Percentiles rank a stretch among this genome's conserved stretches.
phyloP scores from a whole-genome alignment of 2,888 invertebrate genomes.

The Mesorhabditis belari region DNA sequence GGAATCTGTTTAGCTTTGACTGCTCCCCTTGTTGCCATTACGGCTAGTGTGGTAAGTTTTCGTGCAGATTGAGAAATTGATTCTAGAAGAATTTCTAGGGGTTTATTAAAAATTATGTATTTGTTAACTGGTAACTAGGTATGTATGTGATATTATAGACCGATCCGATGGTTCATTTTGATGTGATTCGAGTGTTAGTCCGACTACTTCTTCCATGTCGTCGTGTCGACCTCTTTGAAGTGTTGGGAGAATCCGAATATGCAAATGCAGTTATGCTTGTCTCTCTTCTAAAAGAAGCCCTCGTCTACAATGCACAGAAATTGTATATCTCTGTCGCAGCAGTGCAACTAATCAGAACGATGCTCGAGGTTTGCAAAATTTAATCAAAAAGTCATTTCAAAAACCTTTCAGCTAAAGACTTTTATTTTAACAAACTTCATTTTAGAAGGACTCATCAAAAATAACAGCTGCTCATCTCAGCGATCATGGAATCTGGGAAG shows the following conservation, averaged over 20 bases:
- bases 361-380: background rate
- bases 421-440: background rate
- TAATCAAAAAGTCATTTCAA: background rate
- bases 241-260: background rate
- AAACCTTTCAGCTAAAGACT: no score
- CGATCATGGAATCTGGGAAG: background rate
- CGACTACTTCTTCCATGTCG: background rate
- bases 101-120: no score
- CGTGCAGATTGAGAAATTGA: no score
- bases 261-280: background rate
- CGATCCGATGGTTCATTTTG: background rate
- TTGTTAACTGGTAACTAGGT: no score
- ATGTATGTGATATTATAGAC: no score
- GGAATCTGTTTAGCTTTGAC: background rate
- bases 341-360: background rate
- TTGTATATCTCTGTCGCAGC: background rate
- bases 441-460: background rate
- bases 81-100: no score
- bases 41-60: no score
- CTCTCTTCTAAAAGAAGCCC: background rate
- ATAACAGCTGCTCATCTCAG: background rate
- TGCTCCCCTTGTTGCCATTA: background rate
- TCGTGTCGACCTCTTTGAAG: background rate
- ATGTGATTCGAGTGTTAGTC: background rate
- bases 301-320: background rate